Evolutionary conservation across 2,113 vertebrate genomes (phyloP), one percentile per base, ranked within the genome.

Genomic region (Opisthocomus hoazin): DNA sequence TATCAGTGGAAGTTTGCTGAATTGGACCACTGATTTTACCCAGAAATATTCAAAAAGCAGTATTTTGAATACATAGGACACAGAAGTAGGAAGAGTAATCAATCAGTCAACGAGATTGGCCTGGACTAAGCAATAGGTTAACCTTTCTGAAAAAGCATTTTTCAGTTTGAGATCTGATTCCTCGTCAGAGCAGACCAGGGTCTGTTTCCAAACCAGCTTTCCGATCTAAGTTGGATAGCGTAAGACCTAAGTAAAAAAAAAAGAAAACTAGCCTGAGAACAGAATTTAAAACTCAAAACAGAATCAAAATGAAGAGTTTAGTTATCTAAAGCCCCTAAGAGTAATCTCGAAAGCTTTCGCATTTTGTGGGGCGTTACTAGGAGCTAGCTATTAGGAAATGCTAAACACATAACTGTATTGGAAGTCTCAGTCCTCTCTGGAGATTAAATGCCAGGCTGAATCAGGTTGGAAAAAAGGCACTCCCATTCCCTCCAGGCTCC

Each of bases 381-480:
- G 68, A 92, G 34, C 16, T 5, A 32, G 61, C 48, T 87, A 45
- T 94, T 87, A 92, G 84, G 74, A 95, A 94, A 95, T 91, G 89
- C 84, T 95, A 91, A 96, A 85, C 65, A 69, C 77, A 79, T 58
- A 96, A 95, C 73, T 32, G 43, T 37, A 22, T 61, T 79, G 91
- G 84, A 93, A 95, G 46, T 3, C 78, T 89, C 57, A 21, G 27
- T 41, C 65, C 66, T 91, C 93, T 87, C 94, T 94, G 84, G 94
- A 96, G 91, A 91, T 95, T 96, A 95, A 94, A 82, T 95, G 95
- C 50, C 93, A 96, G 65, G 36, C 77, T 93, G 84, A 94, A 96
- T 96, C 87, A 96, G 19, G n/a, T 18, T 87, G 81, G 91, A 69
- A 85, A 61, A 93, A 89, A 94, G 78, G 74, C 15, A 79, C 37